Percentiles rank a stretch among this genome's conserved stretches.
Evolutionary conservation across 2,888 invertebrate genomes (phyloP).

Genomic region (Monoplex corrugatus): DNA sequence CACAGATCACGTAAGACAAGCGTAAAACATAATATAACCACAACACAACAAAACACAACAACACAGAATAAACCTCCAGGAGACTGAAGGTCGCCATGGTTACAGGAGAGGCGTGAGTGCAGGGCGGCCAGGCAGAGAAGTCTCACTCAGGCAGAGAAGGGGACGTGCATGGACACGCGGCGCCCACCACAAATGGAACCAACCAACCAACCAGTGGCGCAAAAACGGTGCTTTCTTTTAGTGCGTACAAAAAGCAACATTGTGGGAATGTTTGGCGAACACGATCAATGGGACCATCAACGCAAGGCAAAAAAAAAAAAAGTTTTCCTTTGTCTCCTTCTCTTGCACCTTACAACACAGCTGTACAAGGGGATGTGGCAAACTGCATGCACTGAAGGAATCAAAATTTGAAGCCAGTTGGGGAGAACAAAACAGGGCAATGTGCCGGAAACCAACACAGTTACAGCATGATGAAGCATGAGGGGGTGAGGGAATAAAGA

Average conservation of each 20-base stretch:
- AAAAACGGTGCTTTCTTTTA: not conserved
- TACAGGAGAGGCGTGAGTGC: slow-evolving; percentile 16
- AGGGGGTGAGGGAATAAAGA: too few species aligned
- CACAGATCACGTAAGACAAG: not conserved
- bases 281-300: too few species aligned
- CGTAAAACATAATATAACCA: not conserved
- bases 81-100: slow-evolving; percentile 3
- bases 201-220: not conserved
- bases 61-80: slow-evolving; percentile 17
- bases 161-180: not conserved
- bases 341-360: too few species aligned
- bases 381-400: too few species aligned
- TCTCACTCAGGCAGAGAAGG: slow-evolving; percentile 28
- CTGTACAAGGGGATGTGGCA: too few species aligned
- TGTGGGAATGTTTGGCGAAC: too few species aligned
- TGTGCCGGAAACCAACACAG: too few species aligned
- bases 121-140: slow-evolving; percentile 29
- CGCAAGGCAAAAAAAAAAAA: not conserved
- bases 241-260: too few species aligned
- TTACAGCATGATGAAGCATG: too few species aligned
- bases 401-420: too few species aligned
- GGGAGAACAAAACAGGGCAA: too few species aligned
- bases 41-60: not conserved
- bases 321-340: too few species aligned
- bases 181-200: not conserved